Base-by-base conservation (phyloP, 2,888 invertebrate genomes). In the Aromia moschata region DNA sequence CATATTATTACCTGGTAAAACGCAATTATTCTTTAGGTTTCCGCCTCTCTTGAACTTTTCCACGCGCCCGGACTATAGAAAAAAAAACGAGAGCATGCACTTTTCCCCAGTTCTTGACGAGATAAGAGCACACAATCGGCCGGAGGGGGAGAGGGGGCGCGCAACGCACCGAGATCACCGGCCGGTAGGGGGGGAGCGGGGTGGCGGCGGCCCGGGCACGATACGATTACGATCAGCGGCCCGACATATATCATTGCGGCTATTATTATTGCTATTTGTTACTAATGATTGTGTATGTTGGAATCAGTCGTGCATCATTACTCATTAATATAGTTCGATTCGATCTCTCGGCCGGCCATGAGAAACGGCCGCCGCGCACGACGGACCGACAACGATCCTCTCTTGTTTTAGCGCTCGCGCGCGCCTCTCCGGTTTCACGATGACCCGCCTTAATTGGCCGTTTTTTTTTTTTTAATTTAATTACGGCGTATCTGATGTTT, bases 181-280 rank as follows among this genome's bases (percentile, higher is more conserved):
- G n/a, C n/a, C n/a, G n/a, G n/a, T n/a, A n/a, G 40, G 33, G 47
- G 20, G 56, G 60, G 58, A 36, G 40, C 38, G 31, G 59, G 60
- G 57, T 37, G 53, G 57, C 52, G 43, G 57, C 58, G 59, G 63
- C 64, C 64, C 54, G 63, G 49, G 70, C 72, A 73, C 74, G 76
- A 75, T 76, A 74, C 70, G 79, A 79, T 79, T 78, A 79, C 70
- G 74, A 79, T 79, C 79, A 67, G 69, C 71, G 69, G 67, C 65
- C 73, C 78, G 78, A 76, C 80, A 80, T 80, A 80, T 80, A 80
- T 80, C 80, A 80, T 80, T 80, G 77, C 71, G 70, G 74, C 77
- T 77, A 79, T 80, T 80, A 80, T 80, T 80, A 79, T 80, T 80
- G 79, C 80, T 79, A 79, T 80, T 80, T 80, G 79, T 80, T 80